Conservation (phyloP, 2,797 vertebrate species). For the Pristis pectinata region DNA sequence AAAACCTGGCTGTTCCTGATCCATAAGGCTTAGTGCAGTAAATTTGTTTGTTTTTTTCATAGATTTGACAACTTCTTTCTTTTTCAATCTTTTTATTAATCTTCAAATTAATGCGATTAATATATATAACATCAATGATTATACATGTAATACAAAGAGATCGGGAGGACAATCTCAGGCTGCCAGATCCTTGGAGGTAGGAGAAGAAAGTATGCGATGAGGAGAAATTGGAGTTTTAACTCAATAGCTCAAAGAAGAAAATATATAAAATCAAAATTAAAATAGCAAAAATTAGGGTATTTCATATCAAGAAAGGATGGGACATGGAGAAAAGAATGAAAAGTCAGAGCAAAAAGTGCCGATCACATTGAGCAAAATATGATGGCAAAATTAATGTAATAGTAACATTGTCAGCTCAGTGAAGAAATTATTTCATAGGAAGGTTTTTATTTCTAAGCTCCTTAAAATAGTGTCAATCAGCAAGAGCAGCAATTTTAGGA, state of each 20-base stretch:
- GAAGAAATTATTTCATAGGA: not conserved
- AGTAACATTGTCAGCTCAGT: not conserved
- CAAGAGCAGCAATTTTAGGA: too few species aligned
- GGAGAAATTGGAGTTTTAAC: not conserved
- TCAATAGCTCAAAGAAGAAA: not conserved
- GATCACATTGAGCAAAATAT: not conserved
- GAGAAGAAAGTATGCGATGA: not conserved
- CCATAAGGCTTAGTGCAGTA: not conserved
- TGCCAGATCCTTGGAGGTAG: not conserved
- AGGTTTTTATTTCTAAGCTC: not conserved
- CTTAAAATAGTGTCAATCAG: not conserved
- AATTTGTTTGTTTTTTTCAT: not conserved
- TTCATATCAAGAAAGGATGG: not conserved
- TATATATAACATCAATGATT: too few species aligned
- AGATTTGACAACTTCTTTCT: not conserved
- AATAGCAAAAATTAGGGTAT: not conserved
- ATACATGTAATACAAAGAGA: too few species aligned
- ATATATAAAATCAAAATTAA: not conserved
- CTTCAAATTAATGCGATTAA: too few species aligned
- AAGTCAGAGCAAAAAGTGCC: not conserved
- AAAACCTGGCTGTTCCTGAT: not conserved
- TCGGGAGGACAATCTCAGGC: too few species aligned
- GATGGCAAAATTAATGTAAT: not conserved
- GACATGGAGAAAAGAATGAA: not conserved
- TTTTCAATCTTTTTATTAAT: too few species aligned